phyloP scores from a whole-genome alignment of 1,140 invertebrate species.

The Trachymyrmex septentrionalis region DNA sequence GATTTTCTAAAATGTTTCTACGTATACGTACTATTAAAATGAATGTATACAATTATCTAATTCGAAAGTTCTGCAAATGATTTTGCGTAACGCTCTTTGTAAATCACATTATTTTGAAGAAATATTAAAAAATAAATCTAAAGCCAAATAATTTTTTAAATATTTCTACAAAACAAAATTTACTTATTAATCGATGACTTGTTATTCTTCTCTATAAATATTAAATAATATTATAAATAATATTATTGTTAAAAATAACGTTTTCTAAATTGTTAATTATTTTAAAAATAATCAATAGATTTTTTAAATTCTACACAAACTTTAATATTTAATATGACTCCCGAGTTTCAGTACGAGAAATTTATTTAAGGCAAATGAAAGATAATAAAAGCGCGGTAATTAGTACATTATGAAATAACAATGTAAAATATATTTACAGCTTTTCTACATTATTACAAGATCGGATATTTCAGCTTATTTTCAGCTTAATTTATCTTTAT shows the following conservation, averaged over 20 bases:
- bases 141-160: not conserved
- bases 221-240: not conserved
- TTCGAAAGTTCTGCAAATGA: not conserved
- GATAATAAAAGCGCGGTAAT: no score
- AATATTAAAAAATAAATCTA: not conserved
- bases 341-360: no score
- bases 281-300: conserved; percentile 1
- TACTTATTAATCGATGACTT: not conserved
- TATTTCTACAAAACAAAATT: conserved; percentile 1
- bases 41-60: not conserved
- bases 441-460: no score
- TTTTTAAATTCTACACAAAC: no score
- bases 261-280: not conserved
- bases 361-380: no score
- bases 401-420: no score
- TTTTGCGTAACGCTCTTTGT: not conserved
- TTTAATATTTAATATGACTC: no score
- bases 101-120: not conserved
- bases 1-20: not conserved
- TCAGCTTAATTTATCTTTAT: no score
- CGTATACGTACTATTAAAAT: not conserved
- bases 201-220: not conserved
- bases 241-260: not conserved
- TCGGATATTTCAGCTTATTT: no score
- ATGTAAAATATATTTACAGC: no score